These are phyloP conservation scores for Latrodectus geometricus DNA, from an alignment of 1,140 invertebrate genomes.

Conservation along the genomic window DNA sequence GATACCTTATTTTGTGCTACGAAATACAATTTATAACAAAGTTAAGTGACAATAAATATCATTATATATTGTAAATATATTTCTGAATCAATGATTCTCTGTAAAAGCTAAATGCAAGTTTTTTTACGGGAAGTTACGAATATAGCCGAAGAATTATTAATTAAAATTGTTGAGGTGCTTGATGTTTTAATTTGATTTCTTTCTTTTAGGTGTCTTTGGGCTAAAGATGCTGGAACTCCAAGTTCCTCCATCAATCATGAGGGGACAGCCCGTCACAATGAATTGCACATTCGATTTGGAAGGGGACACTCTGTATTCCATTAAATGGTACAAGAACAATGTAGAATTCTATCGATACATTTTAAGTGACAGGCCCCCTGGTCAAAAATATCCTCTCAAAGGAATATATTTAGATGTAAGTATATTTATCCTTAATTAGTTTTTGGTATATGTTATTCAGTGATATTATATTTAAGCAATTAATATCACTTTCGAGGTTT, in stretches of 20 bases:
- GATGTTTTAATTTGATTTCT: neutral
- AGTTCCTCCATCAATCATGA: conserved; percentile 60
- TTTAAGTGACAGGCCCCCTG: conserved; percentile 31
- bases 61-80: too few relatives aligned
- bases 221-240: conserved; percentile 53
- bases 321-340: conserved; percentile 69
- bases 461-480: too few relatives aligned
- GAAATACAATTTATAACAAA: too few relatives aligned
- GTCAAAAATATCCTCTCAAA: conserved; percentile 55
- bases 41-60: too few relatives aligned
- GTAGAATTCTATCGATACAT: conserved; percentile 64
- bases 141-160: too few relatives aligned
- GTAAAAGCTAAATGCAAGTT: too few relatives aligned
- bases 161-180: too few relatives aligned
- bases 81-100: too few relatives aligned
- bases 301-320: conserved; percentile 68
- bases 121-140: too few relatives aligned
- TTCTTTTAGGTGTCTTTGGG: conserved; percentile 25
- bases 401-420: conserved; percentile 65
- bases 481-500: too few relatives aligned
- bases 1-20: too few relatives aligned
- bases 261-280: conserved; percentile 64
- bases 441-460: too few relatives aligned
- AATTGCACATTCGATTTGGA: conserved; percentile 70
- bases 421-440: neutral